Evolutionary conservation across 53 echinoderm and acorn worm species (phyloP).

Genomic region (Actinopyga echinites): DNA sequence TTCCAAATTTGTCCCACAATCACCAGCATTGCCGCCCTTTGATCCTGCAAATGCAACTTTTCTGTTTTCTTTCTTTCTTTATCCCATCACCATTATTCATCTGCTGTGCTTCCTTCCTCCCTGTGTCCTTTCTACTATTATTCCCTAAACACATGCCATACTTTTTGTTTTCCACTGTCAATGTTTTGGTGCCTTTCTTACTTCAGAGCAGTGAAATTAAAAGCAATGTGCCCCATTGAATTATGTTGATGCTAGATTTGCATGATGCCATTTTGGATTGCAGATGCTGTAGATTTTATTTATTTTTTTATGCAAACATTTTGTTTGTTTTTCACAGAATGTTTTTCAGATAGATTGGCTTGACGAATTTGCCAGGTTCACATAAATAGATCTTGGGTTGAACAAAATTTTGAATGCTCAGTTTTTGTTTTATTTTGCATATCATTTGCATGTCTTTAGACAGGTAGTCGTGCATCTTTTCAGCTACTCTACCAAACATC

Average conservation of each 20-base stretch:
- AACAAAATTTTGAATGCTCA: too few species aligned
- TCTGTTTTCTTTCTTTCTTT: too few species aligned
- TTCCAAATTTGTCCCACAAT: background rate
- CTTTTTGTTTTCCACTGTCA: slow-evolving; percentile 31
- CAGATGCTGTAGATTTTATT: background rate
- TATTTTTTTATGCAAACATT: background rate
- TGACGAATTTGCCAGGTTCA: background rate
- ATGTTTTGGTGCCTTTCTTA: background rate
- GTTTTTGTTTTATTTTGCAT: too few species aligned
- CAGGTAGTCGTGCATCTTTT: too few species aligned
- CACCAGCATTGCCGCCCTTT: too few species aligned
- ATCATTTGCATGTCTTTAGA: too few species aligned
- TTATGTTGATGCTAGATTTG: background rate
- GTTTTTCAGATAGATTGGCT: slow-evolving; percentile 2
- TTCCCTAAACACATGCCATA: background rate
- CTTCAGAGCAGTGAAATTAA: background rate
- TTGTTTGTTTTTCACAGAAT: slow-evolving; percentile 14
- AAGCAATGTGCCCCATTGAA: background rate
- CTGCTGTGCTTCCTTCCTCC: background rate
- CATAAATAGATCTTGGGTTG: too few species aligned
- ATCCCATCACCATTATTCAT: background rate
- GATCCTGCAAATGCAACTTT: background rate
- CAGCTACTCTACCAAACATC: too few species aligned
- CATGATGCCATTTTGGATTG: background rate
- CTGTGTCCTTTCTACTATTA: background rate